Conservation (phyloP, 2,113 vertebrate species). For the Anseranas semipalmata region DNA sequence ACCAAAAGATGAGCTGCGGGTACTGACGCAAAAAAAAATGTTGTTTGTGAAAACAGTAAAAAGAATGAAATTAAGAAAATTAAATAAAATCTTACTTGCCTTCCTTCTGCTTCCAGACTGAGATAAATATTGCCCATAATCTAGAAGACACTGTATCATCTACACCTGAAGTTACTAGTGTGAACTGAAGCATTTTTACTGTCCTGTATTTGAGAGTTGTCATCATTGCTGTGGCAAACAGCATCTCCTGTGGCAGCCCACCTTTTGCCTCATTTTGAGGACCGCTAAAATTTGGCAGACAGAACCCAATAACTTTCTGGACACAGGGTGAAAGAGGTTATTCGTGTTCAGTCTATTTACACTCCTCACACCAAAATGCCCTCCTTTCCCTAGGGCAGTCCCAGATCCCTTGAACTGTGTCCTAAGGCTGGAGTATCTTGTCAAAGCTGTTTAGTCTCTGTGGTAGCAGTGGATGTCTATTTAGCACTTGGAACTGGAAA, state of each 20-base stretch:
- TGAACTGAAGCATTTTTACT: background rate
- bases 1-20: constrained; percentile 3
- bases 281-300: background rate
- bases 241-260: background rate
- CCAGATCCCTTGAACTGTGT: background rate
- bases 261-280: background rate
- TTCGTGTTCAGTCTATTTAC: background rate
- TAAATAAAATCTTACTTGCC: background rate
- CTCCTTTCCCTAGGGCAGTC: background rate
- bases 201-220: background rate
- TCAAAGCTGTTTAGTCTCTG: background rate
- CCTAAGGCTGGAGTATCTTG: background rate
- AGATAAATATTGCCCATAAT: background rate
- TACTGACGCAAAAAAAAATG: background rate
- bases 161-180: background rate
- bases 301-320: background rate
- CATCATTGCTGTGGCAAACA: background rate
- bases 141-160: background rate
- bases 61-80: background rate
- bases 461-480: background rate
- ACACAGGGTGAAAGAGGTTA: background rate
- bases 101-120: background rate
- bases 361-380: background rate
- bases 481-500: background rate
- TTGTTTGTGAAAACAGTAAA: background rate